Evolutionary conservation across 2,113 vertebrate genomes (phyloP).

Genomic region (Crotalus horridus): DNA sequence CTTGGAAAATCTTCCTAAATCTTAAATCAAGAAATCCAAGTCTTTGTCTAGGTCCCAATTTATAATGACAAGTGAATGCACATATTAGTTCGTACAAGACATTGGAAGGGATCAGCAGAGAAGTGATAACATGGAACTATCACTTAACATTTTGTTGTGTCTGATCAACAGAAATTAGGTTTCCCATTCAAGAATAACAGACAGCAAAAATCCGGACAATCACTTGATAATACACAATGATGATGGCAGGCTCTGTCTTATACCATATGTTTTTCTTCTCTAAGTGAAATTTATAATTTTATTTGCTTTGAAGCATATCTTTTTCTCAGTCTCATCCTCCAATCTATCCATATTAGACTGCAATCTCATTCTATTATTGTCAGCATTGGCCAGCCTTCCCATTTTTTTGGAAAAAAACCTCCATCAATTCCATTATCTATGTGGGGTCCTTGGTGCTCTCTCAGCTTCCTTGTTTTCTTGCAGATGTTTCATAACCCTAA

Average conservation of each 20-base stretch:
- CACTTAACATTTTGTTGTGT: not conserved
- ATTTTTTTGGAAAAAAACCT: not conserved
- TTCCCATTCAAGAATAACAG: not conserved
- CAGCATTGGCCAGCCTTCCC: not conserved
- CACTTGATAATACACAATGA: not conserved
- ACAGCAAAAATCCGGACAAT: not conserved
- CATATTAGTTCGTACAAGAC: not conserved
- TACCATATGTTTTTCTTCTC: not conserved
- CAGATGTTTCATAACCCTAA: no score
- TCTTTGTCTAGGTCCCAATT: constrained; percentile 1
- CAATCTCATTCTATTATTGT: not conserved
- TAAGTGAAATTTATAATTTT: no score
- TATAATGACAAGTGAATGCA: not conserved
- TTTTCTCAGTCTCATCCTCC: no score
- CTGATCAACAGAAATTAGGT: not conserved
- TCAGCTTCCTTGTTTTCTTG: no score
- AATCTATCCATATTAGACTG: not conserved
- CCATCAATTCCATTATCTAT: not conserved
- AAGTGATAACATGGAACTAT: not conserved
- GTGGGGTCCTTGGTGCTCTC: no score
- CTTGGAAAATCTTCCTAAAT: not conserved
- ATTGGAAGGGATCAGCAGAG: not conserved
- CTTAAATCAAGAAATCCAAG: constrained; percentile 26
- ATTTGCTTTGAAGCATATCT: no score
- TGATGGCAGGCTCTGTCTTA: not conserved